These are phyloP conservation scores for Characodon lateralis DNA, from an alignment of 2,797 vertebrate genomes.

Conservation along the genomic window DNA sequence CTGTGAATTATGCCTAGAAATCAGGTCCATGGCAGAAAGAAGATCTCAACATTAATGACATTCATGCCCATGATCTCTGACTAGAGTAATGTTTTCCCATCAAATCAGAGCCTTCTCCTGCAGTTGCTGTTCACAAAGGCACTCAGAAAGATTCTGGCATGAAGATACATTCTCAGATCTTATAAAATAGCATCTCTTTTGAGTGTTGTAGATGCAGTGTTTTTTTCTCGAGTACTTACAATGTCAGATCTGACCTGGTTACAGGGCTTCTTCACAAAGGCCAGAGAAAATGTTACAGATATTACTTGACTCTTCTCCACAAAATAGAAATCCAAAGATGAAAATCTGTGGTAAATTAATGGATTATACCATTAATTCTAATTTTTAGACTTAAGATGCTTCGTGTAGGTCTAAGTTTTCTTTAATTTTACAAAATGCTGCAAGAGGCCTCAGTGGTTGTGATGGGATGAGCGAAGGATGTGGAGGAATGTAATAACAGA, in stretches of 20 bases:
- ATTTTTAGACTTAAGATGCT: background rate
- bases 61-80: too few relatives aligned
- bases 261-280: background rate
- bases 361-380: background rate
- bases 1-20: too few relatives aligned
- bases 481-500: background rate
- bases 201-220: background rate
- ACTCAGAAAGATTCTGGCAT: background rate
- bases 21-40: too few relatives aligned
- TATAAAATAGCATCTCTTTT: background rate
- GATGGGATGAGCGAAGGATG: background rate
- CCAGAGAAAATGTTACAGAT: background rate
- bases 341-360: too few relatives aligned
- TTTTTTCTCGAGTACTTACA: background rate
- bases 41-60: too few relatives aligned
- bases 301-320: background rate
- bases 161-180: background rate
- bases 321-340: too few relatives aligned
- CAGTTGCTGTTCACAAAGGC: background rate
- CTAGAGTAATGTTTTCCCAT: too few relatives aligned
- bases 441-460: background rate
- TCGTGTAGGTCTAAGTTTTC: too few relatives aligned
- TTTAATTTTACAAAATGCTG: background rate
- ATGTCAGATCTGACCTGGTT: background rate
- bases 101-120: background rate